Conservation (phyloP, 1,140 invertebrate genomes). For the Chlorops oryzae region DNA sequence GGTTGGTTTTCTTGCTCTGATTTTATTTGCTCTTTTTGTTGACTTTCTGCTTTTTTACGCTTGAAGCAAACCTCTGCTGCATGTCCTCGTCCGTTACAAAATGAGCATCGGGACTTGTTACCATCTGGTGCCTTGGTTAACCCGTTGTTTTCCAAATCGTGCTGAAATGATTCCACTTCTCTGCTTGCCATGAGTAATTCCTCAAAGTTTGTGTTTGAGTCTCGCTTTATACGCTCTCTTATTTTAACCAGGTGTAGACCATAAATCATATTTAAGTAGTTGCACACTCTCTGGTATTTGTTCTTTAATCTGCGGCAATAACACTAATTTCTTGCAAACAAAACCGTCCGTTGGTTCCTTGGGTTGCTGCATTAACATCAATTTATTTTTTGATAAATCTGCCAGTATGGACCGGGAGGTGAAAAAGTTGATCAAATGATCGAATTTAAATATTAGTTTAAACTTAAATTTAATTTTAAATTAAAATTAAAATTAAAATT, state of each 20-base stretch:
- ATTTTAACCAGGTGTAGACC: constrained; percentile 13
- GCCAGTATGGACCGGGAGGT: constrained; percentile 11
- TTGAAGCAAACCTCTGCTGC: background rate
- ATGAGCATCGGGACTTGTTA: background rate
- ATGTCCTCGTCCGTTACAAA: constrained; percentile 6
- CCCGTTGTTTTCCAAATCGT: background rate
- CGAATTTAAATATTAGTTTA: too few relatives aligned
- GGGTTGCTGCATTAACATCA: constrained; percentile 8
- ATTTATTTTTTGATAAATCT: constrained; percentile 13
- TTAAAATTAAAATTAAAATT: too few relatives aligned
- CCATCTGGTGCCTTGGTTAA: background rate
- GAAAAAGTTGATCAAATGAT: constrained; percentile 9
- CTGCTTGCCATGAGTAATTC: constrained; percentile 6
- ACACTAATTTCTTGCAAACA: constrained; percentile 8
- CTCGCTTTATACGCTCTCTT: constrained; percentile 8
- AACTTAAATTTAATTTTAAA: too few relatives aligned
- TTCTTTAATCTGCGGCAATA: constrained; percentile 10
- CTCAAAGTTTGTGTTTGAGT: constrained; percentile 7
- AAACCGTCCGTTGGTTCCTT: constrained; percentile 13
- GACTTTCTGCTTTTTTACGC: too few relatives aligned
- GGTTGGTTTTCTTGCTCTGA: too few relatives aligned
- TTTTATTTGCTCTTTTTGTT: too few relatives aligned
- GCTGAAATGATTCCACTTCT: background rate
- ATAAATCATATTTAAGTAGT: constrained; percentile 21
- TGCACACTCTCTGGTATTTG: background rate